Evolutionary conservation across 2,888 invertebrate genomes (phyloP), one percentile per base, ranked within the genome.

Genomic region (Acronicta leporina): DNA sequence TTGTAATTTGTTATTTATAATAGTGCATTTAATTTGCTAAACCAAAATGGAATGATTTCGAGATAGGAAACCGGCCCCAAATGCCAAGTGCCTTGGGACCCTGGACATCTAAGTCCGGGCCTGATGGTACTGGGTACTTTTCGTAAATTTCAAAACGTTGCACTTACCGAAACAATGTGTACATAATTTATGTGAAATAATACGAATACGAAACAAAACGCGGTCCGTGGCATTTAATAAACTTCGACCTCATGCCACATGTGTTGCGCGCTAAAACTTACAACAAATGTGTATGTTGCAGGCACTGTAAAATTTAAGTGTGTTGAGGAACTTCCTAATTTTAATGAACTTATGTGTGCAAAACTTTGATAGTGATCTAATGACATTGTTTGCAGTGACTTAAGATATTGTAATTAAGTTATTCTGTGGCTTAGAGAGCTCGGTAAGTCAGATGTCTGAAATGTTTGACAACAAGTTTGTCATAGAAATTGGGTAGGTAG

Each of bases 141-240:
- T 30, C 5, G 33, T 11, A 10, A 11, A 43, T 43, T 20, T 11
- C 30, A 30, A 30, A 46, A 45, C 14, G 5, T 10, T 27, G 45
- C n/a, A 47, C 11, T 35, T 13, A 33, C 33, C 16, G 15, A 33
- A 47, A 46, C 30, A 47, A 16, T 38, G n/a, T 35, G 45, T 27
- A 13, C 2, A 41, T 41, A 41, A 49, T 49, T 41, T 43, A 30
- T 42, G 13, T 20, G n/a, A 10, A 43, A 68, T 55, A 68, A 47
- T 50, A 53, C 14, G 15, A 38, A 38, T 25, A 43, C 9, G 13
- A 55, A 70, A 48, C 44, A 44, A 50, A 67, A 58, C 38, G 40
- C 33, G 47, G 38, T 51, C 14, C 43, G 44, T 64, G 54, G 72
- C 61, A 75, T 81, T 82, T 81, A 79, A 81, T 79, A 82, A 77